These are phyloP conservation scores for Thecophora atra DNA, from an alignment of 2,888 invertebrate species.

Conservation along the genomic window DNA sequence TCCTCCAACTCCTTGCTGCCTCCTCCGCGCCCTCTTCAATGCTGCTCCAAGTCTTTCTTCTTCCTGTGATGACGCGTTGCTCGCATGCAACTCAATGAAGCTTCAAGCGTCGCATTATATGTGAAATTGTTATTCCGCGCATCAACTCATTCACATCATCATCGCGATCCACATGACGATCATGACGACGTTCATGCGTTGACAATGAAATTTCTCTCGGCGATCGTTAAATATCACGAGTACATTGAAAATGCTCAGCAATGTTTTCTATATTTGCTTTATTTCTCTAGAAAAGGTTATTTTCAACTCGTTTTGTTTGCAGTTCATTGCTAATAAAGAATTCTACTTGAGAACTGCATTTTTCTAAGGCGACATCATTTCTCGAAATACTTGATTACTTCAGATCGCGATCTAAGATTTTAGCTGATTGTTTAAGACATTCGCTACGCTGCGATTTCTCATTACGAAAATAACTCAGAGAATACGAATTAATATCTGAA, in stretches of 20 bases:
- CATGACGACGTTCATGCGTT: neutral
- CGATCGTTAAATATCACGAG: too few species aligned
- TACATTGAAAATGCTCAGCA: conserved; percentile 6
- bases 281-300: conserved; percentile 15
- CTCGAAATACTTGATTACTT: conserved; percentile 1
- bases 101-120: neutral
- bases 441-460: neutral
- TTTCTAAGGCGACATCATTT: conserved; percentile 4
- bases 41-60: neutral
- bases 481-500: too few species aligned
- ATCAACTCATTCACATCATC: neutral
- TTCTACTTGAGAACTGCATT: neutral
- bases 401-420: neutral
- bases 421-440: neutral
- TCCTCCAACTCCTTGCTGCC: too few species aligned
- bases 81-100: neutral
- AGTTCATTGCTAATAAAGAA: conserved; percentile 15
- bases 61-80: neutral
- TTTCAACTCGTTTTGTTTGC: neutral
- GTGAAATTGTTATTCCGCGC: conserved; percentile 11
- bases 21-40: neutral
- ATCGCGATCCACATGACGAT: neutral
- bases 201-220: conserved; percentile 8
- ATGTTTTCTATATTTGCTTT: neutral
- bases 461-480: too few species aligned